phyloP scores from a whole-genome alignment of 2,797 vertebrate species.

The Dromococcyx pavoninus region DNA sequence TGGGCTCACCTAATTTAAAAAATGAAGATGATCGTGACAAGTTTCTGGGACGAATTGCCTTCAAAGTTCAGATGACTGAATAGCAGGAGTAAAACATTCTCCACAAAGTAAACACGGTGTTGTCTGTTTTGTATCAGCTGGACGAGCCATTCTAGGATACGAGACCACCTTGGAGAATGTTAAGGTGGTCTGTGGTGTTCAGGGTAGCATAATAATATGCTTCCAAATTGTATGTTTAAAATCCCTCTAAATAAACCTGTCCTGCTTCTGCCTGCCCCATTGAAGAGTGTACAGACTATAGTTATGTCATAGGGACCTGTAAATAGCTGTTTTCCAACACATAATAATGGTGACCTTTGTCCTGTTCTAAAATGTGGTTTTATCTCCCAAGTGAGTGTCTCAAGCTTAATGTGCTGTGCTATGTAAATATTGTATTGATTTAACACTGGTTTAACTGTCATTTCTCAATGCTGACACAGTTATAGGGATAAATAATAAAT shows the following conservation, averaged over 20 bases:
- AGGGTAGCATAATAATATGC: conserved; percentile 76
- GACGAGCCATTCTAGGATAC: conserved; percentile 77
- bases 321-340: conserved; percentile 79
- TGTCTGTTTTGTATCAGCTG: conserved; percentile 74
- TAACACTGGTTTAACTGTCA: conserved; percentile 86
- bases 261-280: conserved; percentile 77
- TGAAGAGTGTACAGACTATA: conserved; percentile 77
- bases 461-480: conserved; percentile 82
- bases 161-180: conserved; percentile 71
- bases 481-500: conserved; percentile 80
- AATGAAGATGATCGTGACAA: conserved; percentile 89
- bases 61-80: conserved; percentile 82
- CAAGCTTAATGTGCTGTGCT: conserved; percentile 84
- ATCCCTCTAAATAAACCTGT: conserved; percentile 76
- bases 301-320: conserved; percentile 81
- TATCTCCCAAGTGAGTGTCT: conserved; percentile 79
- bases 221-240: conserved; percentile 75
- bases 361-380: conserved; percentile 83
- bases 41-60: conserved; percentile 88
- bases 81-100: conserved; percentile 70
- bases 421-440: conserved; percentile 91
- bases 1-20: conserved; percentile 82
- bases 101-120: conserved; percentile 74
- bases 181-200: conserved; percentile 73
- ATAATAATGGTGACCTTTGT: conserved; percentile 78